Conservation (phyloP, 64 coral and sea anemone species). For the Dendrophyllia cribrosa region DNA sequence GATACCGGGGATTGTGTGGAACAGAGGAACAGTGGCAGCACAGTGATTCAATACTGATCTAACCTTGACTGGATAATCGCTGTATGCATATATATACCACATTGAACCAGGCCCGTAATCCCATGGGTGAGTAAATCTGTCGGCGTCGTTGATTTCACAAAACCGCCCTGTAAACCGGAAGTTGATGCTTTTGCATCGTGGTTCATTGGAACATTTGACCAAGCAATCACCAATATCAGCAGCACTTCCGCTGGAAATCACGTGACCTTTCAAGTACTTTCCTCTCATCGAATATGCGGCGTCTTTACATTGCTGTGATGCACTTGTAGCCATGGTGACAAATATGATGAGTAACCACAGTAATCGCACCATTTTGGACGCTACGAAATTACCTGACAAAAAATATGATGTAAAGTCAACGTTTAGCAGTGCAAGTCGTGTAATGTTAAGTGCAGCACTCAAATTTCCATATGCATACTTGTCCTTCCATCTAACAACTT, state of each 20-base stretch:
- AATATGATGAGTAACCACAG: neutral
- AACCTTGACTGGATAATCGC: conserved; percentile 3
- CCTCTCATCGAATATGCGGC: neutral
- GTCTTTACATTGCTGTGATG: neutral
- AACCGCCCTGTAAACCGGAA: neutral
- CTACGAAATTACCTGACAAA: neutral
- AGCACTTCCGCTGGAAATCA: neutral
- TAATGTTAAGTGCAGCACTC: no score
- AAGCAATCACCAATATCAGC: neutral
- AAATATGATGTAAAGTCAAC: neutral
- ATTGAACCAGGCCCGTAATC: neutral
- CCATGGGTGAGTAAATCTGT: conserved; percentile 2
- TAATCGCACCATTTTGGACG: neutral
- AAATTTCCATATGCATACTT: no score
- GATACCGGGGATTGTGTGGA: no score
- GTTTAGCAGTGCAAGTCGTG: no score
- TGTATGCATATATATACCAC: neutral
- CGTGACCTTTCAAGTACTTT: neutral
- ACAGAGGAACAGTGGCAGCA: neutral
- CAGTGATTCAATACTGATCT: neutral
- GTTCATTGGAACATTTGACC: neutral
- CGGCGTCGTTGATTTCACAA: neutral
- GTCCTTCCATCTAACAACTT: no score
- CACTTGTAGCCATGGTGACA: neutral
- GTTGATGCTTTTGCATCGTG: conserved; percentile 6